A percentile compares a stretch with the other conserved stretches of the same genome.
These are phyloP conservation scores for Chaetodon trifascialis DNA, from an alignment of 2,113 vertebrate species.

Conservation along the genomic window DNA sequence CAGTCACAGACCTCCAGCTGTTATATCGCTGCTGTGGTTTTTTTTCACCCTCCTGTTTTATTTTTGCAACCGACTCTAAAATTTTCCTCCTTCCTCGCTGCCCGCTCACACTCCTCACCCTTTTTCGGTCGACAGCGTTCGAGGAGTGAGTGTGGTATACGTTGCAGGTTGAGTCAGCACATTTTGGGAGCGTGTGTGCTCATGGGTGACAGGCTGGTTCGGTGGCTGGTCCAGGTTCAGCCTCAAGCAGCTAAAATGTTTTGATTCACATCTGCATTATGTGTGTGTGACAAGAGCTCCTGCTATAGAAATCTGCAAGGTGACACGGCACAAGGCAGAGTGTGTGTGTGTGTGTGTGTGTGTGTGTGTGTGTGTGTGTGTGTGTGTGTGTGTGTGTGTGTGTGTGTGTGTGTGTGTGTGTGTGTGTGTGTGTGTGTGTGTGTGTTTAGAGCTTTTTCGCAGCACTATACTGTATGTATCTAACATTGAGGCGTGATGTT, in stretches of 20 bases:
- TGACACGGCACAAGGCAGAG: neutral
- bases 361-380: neutral
- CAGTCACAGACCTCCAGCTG: conserved; percentile 18
- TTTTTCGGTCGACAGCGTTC: neutral
- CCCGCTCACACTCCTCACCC: neutral
- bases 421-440: conserved; percentile 1
- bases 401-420: conserved; percentile 5
- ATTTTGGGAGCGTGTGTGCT: neutral
- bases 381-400: too few relatives aligned
- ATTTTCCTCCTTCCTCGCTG: neutral
- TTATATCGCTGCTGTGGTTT: conserved; percentile 10
- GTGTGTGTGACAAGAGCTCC: neutral
- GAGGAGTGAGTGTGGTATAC: conserved; percentile 2
- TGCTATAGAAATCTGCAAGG: neutral
- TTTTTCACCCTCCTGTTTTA: neutral
- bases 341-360: conserved; percentile 6
- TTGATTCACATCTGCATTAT: conserved; percentile 4
- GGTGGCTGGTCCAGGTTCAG: conserved; percentile 13
- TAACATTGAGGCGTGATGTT: conserved; percentile 15
- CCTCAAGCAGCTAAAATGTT: conserved; percentile 7
- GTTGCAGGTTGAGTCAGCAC: conserved; percentile 7
- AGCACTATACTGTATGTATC: neutral
- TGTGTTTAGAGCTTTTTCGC: neutral
- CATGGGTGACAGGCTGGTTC: neutral
- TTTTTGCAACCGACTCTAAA: neutral